These are phyloP conservation scores for Nasalis larvatus DNA, from an alignment of 2,113 vertebrate species.

Conservation along the genomic window DNA sequence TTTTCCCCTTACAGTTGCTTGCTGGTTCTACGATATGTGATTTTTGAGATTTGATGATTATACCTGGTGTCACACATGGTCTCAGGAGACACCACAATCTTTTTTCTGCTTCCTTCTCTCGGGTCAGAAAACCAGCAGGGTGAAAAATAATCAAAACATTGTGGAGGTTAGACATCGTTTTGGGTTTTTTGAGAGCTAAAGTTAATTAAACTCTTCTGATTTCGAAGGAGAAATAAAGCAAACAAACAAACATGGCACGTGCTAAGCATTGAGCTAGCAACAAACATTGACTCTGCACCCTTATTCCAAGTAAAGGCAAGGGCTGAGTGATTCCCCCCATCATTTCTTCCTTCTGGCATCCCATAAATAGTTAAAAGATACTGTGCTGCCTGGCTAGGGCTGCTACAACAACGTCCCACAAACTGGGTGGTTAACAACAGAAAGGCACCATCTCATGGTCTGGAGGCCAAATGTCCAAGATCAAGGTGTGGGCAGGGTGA, in stretches of 20 bases:
- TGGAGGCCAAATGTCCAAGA: background rate
- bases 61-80: background rate
- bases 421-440: no score
- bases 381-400: accelerated
- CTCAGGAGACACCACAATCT: background rate
- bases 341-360: background rate
- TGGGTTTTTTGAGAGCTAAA: background rate
- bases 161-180: background rate
- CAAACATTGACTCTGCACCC: background rate
- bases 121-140: background rate
- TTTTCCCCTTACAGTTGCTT: background rate
- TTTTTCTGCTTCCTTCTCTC: background rate
- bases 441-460: background rate
- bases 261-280: accelerated
- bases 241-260: background rate
- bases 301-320: background rate
- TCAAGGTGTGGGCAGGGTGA: no score
- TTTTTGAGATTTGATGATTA: background rate
- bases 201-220: background rate
- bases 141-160: background rate
- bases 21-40: background rate
- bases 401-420: background rate
- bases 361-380: accelerated
- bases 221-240: background rate
- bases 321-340: accelerated